phyloP scores from a whole-genome alignment of 2,797 vertebrate genomes.

The Poeciliopsis presidionis region DNA sequence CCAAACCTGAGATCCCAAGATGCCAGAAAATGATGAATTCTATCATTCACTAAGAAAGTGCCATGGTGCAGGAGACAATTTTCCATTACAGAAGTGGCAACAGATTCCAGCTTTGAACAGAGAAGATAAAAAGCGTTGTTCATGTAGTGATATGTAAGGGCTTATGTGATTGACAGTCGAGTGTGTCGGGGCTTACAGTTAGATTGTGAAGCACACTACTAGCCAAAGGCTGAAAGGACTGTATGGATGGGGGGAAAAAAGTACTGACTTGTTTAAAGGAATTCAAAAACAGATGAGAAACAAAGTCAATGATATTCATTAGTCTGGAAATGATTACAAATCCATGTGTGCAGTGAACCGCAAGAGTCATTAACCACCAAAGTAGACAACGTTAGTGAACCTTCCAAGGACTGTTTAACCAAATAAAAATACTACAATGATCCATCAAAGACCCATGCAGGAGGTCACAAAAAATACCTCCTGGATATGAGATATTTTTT shows the following conservation, averaged over 20 bases:
- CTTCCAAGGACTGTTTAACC: background rate
- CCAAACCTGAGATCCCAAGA: constrained; percentile 62
- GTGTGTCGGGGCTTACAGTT: constrained; percentile 63
- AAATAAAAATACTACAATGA: background rate
- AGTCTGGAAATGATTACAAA: background rate
- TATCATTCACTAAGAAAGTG: constrained; percentile 77
- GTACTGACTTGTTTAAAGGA: constrained; percentile 29
- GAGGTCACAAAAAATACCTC: background rate
- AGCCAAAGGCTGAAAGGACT: constrained; percentile 39
- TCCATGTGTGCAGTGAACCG: background rate
- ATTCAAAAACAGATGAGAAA: background rate
- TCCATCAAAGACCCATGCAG: background rate
- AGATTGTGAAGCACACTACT: constrained; percentile 52
- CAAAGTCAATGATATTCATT: background rate
- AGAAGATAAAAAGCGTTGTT: constrained; percentile 43
- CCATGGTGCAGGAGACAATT: constrained; percentile 74
- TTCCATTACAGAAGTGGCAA: constrained; percentile 79
- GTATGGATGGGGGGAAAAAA: background rate
- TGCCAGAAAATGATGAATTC: constrained; percentile 78
- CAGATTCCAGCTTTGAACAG: constrained; percentile 73
- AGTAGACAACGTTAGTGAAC: background rate
- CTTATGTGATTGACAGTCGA: constrained; percentile 76
- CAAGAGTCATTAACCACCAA: background rate
- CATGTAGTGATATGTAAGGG: constrained; percentile 71
- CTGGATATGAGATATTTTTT: too few relatives aligned